These are phyloP conservation scores for Athrips mouffetella DNA, from an alignment of 2,888 invertebrate genomes.

Conservation along the genomic window DNA sequence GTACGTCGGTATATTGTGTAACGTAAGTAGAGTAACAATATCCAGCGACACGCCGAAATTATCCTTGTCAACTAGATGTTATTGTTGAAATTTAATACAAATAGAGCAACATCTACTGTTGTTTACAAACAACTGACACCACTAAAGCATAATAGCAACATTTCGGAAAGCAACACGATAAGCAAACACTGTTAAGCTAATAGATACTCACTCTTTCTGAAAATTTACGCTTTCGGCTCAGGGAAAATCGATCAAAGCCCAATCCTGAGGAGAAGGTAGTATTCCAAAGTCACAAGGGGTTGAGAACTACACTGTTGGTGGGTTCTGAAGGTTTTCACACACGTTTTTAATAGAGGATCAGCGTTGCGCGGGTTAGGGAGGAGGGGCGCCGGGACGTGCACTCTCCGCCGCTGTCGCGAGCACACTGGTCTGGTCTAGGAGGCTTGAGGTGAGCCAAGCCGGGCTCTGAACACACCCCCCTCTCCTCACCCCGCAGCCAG, in stretches of 20 bases:
- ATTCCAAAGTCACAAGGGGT: background rate
- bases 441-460: slow-evolving; percentile 52
- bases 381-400: slow-evolving; percentile 32
- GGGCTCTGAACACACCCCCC: slow-evolving; percentile 44
- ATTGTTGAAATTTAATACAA: slow-evolving; percentile 9
- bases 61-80: slow-evolving; percentile 2
- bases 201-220: slow-evolving; percentile 15
- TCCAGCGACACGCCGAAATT: slow-evolving; percentile 1
- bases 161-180: slow-evolving; percentile 9
- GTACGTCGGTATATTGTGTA: background rate
- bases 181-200: slow-evolving; percentile 6
- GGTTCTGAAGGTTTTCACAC: slow-evolving; percentile 31
- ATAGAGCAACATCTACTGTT: background rate
- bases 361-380: slow-evolving; percentile 42
- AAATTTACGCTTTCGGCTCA: slow-evolving; percentile 1
- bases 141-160: background rate
- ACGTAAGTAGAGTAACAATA: slow-evolving; percentile 1
- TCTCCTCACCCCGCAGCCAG: slow-evolving; percentile 39
- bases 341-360: slow-evolving; percentile 54
- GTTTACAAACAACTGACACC: slow-evolving; percentile 8
- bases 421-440: slow-evolving; percentile 51
- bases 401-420: slow-evolving; percentile 38
- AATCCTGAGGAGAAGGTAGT: background rate
- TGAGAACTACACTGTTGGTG: background rate
- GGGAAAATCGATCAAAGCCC: background rate